Base-by-base conservation (phyloP, 2,888 invertebrate species). In the Tinea pellionella region DNA sequence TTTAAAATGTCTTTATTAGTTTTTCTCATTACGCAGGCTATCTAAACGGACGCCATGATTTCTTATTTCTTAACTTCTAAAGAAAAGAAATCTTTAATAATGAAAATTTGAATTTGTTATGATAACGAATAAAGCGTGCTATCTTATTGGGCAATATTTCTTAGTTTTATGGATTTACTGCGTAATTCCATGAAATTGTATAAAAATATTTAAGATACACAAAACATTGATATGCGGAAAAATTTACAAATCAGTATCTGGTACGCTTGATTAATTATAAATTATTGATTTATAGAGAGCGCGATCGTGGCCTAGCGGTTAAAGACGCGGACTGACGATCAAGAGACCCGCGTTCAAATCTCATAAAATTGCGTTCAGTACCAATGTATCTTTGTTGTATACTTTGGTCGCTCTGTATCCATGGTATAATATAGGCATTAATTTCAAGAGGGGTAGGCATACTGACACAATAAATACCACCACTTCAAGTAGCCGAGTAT, bases 1-100 rank as follows among this genome's bases (percentile, higher is more conserved):
- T 64, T 61, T 61, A 61, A 62, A 66, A 67, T 64, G 63, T 63
- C 66, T 68, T 68, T 69, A 65, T 63, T 59, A 59, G 43, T 59
- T 59, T 47, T 43, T 59, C 59, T 59, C 24, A 12, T 59, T 16
- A 42, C 51, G 13, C 19, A 15, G 16, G 13, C 58, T 15, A 13
- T 24, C 24, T 16, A 13, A 37, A 15, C 24, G 55, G 19, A 9
- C 24, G 59, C 19, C 41, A 41, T 58, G 59, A 59, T 19, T 42
- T 9, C 59, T 59, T 59, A 59, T 59, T 12, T 55, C n/a, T 55
- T 18, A n/a, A n/a, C 7, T 37, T n/a, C 37, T 47, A 47, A 47
- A 15, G 16, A 47, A 47, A 3, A 55, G 15, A 55, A 55, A 55
- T 55, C 55, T 55, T 55, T 55, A 13, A 19, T 24, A 55, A 18